A percentile compares a stretch with the other conserved stretches of the same genome.
These are phyloP conservation scores for Entosphenus tridentatus DNA, from an alignment of 2,113 vertebrate genomes.

Conservation along the genomic window DNA sequence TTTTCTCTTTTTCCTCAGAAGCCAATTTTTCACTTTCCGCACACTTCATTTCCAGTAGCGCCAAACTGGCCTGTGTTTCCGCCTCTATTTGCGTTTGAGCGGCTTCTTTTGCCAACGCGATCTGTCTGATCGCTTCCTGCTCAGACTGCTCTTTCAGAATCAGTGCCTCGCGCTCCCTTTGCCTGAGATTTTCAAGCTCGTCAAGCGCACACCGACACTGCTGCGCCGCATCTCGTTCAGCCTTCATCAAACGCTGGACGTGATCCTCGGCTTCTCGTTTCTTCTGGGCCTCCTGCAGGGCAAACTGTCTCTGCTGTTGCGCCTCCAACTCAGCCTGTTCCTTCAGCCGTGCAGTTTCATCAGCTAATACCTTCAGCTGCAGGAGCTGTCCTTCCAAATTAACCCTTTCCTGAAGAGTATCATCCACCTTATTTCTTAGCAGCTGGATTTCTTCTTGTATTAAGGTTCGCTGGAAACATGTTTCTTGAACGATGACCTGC, in stretches of 20 bases:
- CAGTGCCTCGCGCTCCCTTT: conserved; percentile 52
- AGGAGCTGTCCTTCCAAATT: conserved; percentile 73
- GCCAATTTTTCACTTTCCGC: conserved; percentile 36
- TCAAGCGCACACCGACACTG: conserved; percentile 52
- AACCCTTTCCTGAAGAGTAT: conserved; percentile 49
- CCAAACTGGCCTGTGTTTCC: conserved; percentile 52
- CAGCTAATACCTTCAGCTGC: conserved; percentile 54
- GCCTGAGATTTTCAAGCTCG: conserved; percentile 55
- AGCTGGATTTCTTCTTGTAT: conserved; percentile 74
- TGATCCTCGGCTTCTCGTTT: conserved; percentile 67
- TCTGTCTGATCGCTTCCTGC: conserved; percentile 51
- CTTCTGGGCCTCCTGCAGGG: conserved; percentile 45
- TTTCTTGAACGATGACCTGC: conserved; percentile 61
- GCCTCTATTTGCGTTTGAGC: conserved; percentile 47
- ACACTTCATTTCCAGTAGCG: conserved; percentile 53
- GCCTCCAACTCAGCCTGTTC: conserved; percentile 55
- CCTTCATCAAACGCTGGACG: conserved; percentile 48
- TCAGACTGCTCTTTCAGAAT: conserved; percentile 64
- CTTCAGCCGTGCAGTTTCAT: conserved; percentile 61
- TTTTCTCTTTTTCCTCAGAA: conserved; percentile 28
- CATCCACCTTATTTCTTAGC: conserved; percentile 66
- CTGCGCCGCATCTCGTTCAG: conserved; percentile 56
- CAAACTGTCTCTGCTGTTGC: conserved; percentile 39
- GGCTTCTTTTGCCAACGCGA: conserved; percentile 46
- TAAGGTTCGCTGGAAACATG: conserved; percentile 50